A percentile compares a stretch with the other conserved stretches of the same genome.
Conservation (phyloP, 2,888 invertebrate species). For the Caenorhabditis auriculariae region DNA sequence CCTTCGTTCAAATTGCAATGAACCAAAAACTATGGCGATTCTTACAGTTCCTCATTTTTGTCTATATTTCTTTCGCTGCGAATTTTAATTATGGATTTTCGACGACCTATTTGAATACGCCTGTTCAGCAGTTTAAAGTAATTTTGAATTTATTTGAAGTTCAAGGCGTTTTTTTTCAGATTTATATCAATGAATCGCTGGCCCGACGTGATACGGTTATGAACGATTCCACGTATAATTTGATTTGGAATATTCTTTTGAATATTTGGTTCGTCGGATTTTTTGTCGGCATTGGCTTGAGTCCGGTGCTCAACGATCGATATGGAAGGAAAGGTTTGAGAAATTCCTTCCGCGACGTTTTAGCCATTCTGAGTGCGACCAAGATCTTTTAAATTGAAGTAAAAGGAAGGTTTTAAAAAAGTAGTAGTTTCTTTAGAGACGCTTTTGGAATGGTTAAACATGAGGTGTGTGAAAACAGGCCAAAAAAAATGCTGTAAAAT, state of each 20-base stretch:
- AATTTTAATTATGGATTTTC: constrained; percentile 56
- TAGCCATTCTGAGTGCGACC: no score
- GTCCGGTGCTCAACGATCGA: constrained; percentile 48
- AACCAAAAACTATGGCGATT: constrained; percentile 4
- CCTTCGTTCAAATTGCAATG: constrained; percentile 2
- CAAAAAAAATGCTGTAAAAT: no score
- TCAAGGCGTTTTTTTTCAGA: constrained; percentile 3
- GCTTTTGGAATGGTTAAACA: no score
- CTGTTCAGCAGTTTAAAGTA: constrained; percentile 48
- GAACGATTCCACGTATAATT: constrained; percentile 25
- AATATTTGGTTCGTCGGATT: constrained; percentile 56
- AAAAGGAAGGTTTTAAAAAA: no score
- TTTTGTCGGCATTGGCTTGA: constrained; percentile 50
- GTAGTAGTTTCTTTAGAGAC: no score
- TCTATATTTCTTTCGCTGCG: constrained; percentile 34
- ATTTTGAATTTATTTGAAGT: not conserved
- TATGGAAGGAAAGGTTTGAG: constrained; percentile 46
- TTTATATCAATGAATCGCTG: constrained; percentile 28
- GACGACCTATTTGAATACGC: constrained; percentile 49
- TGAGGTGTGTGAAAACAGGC: no score
- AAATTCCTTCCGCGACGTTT: not conserved
- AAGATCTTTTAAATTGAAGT: no score
- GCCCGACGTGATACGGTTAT: constrained; percentile 19
- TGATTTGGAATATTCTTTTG: constrained; percentile 50
- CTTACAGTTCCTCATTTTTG: constrained; percentile 25